Percentiles rank a stretch among this genome's conserved stretches.
These are phyloP conservation scores for Drosophila arawakana DNA, from an alignment of 1,140 invertebrate genomes.

Conservation along the genomic window DNA sequence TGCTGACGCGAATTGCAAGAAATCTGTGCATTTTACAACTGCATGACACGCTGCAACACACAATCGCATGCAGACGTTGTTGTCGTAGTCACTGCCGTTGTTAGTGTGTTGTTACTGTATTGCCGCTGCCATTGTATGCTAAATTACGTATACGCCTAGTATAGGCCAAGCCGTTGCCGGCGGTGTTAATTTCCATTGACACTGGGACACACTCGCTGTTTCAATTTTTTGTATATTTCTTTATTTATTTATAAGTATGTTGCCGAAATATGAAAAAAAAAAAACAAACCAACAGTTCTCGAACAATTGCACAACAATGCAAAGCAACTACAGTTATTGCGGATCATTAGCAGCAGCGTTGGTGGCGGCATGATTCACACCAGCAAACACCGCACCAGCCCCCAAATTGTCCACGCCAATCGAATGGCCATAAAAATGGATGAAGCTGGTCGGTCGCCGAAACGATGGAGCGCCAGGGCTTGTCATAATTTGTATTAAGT, in stretches of 20 bases:
- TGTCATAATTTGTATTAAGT: too few relatives aligned
- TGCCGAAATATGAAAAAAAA: slow-evolving; percentile 59
- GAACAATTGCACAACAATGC: slow-evolving; percentile 66
- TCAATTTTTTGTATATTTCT: slow-evolving; percentile 64
- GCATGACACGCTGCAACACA: slow-evolving; percentile 61
- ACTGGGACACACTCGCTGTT: slow-evolving; percentile 49
- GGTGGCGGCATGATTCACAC: slow-evolving; percentile 72
- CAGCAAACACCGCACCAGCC: slow-evolving; percentile 2
- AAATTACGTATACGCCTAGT: slow-evolving; percentile 77
- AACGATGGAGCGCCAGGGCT: neutral
- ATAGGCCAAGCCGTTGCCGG: slow-evolving; percentile 53
- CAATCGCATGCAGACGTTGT: slow-evolving; percentile 63
- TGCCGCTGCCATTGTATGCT: slow-evolving; percentile 70
- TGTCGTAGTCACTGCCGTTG: slow-evolving; percentile 7
- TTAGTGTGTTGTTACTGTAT: neutral
- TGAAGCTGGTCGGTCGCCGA: slow-evolving; percentile 23
- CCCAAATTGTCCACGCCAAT: slow-evolving; percentile 11
- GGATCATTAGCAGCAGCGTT: slow-evolving; percentile 65
- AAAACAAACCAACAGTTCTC: slow-evolving; percentile 58
- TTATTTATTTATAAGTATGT: slow-evolving; percentile 57
- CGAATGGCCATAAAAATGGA: slow-evolving; percentile 17
- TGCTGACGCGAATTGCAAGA: slow-evolving; percentile 51
- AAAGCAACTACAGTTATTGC: slow-evolving; percentile 25
- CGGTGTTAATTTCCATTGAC: slow-evolving; percentile 81
- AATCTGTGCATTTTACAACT: slow-evolving; percentile 66